Evolutionary conservation across 2,797 vertebrate genomes (phyloP).

Genomic region (Distichodus sexfasciatus): DNA sequence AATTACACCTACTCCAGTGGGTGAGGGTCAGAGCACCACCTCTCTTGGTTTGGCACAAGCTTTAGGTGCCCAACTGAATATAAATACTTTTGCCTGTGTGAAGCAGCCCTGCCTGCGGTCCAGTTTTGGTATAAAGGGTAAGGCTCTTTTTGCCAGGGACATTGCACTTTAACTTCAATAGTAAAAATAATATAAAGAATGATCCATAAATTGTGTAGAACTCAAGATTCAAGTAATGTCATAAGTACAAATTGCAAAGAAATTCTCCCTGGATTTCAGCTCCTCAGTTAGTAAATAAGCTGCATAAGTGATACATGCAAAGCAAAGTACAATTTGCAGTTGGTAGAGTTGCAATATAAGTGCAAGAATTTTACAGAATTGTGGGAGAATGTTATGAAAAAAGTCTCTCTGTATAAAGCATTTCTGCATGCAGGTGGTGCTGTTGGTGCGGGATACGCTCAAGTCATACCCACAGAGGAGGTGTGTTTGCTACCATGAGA

Average conservation of each 20-base stretch:
- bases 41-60: conserved; percentile 80
- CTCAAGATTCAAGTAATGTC: too few species aligned
- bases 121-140: conserved; percentile 81
- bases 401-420: background rate
- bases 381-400: background rate
- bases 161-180: too few species aligned
- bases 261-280: background rate
- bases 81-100: conserved; percentile 82
- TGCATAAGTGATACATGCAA: too few species aligned
- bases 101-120: conserved; percentile 80
- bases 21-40: conserved; percentile 81
- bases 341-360: too few species aligned
- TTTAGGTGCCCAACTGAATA: conserved; percentile 75
- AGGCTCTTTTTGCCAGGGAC: too few species aligned
- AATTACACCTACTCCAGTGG: conserved; percentile 79
- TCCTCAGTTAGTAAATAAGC: too few species aligned
- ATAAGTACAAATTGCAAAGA: background rate
- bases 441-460: conserved; percentile 83
- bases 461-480: conserved; percentile 85
- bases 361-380: too few species aligned
- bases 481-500: too few species aligned
- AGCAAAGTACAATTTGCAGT: too few species aligned
- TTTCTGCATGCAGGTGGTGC: conserved; percentile 71
- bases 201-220: too few species aligned
- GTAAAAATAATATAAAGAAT: too few species aligned